phyloP scores from a whole-genome alignment of 1,140 invertebrate species.

The Anastrepha obliqua region DNA sequence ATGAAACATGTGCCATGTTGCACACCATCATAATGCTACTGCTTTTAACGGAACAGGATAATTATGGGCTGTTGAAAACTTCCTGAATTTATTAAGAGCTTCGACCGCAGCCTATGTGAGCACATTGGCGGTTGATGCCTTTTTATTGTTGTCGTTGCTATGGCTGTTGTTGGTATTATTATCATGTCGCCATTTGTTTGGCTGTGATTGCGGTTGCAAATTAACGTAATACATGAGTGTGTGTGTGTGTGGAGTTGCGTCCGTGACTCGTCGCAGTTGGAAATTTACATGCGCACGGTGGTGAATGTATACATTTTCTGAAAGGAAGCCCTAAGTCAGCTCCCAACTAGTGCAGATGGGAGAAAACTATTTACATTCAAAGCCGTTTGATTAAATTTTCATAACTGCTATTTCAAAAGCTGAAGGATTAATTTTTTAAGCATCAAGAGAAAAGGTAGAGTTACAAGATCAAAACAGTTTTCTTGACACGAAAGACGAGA shows the following conservation, averaged over 20 bases:
- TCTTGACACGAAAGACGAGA: too few relatives aligned
- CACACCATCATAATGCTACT: conserved; percentile 27
- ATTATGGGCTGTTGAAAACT: conserved; percentile 50
- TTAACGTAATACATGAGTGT: neutral
- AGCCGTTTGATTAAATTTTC: too few relatives aligned
- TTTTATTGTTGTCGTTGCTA: neutral
- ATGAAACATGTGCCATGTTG: conserved; percentile 5
- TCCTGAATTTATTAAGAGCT: conserved; percentile 42
- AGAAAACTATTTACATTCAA: too few relatives aligned
- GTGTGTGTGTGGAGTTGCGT: neutral
- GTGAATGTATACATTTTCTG: too few relatives aligned
- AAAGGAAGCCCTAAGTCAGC: too few relatives aligned
- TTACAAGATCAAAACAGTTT: too few relatives aligned
- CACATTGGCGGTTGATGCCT: neutral
- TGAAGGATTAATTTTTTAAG: too few relatives aligned
- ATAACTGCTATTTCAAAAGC: too few relatives aligned
- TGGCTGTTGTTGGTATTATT: neutral
- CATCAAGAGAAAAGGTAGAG: too few relatives aligned
- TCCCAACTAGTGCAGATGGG: too few relatives aligned
- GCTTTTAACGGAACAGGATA: conserved; percentile 14
- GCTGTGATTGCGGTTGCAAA: conserved; percentile 5
- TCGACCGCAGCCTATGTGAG: conserved; percentile 20
- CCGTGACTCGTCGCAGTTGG: too few relatives aligned
- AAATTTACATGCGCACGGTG: too few relatives aligned
- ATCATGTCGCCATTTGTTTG: neutral